Conservation (phyloP, 2,113 vertebrate species). For the Peromyscus maniculatus region DNA sequence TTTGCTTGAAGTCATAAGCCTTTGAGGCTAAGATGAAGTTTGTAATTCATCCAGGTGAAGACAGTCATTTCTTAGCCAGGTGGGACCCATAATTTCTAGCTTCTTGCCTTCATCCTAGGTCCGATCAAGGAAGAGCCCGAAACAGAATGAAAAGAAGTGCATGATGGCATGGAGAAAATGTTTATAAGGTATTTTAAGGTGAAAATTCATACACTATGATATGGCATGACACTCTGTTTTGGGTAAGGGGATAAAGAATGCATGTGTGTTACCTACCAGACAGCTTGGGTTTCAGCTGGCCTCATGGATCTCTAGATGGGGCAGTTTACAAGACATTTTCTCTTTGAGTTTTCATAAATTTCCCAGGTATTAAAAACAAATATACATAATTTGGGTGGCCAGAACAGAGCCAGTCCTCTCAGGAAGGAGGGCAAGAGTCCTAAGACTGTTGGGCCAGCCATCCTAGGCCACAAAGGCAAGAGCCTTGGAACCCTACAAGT, state of each 20-base stretch:
- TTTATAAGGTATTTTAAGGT: neutral
- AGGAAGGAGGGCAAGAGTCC: neutral
- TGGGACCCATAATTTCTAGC: neutral
- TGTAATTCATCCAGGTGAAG: neutral
- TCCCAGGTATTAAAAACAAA: slow-evolving; percentile 20
- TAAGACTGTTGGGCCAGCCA: neutral
- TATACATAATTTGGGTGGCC: neutral
- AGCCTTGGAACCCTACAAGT: neutral
- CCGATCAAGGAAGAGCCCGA: slow-evolving; percentile 18
- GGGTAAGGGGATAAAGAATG: neutral
- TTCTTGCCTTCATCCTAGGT: neutral
- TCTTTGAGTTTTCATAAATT: neutral
- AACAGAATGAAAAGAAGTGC: slow-evolving; percentile 26
- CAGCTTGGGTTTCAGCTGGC: neutral
- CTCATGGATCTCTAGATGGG: neutral
- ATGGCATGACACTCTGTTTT: neutral
- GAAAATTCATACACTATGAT: too few relatives aligned
- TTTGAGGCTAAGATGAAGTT: neutral
- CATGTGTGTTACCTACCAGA: neutral
- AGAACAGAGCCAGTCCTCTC: neutral
- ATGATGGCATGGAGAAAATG: neutral
- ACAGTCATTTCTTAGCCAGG: neutral
- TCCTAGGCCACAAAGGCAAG: neutral
- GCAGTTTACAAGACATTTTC: neutral
- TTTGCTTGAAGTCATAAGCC: neutral